Percentiles rank a stretch among this genome's conserved stretches.
phyloP scores from a whole-genome alignment of 2,888 invertebrate species.

The Diachrysia chrysitis region DNA sequence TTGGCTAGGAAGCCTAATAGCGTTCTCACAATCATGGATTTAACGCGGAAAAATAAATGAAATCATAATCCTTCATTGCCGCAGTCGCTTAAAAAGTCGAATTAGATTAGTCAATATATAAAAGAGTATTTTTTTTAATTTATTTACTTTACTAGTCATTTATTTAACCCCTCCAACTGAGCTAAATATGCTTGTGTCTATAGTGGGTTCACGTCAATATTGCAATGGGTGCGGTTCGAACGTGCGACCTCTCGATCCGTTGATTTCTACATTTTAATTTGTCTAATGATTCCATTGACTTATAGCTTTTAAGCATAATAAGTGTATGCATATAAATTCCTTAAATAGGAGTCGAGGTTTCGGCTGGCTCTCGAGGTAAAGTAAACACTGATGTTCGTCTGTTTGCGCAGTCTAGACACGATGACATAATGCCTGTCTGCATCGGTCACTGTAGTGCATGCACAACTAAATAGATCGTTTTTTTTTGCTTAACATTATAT shows the following conservation, averaged over 20 bases:
- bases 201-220: no score
- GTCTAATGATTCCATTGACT: background rate
- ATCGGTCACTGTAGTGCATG: slow-evolving; percentile 54
- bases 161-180: no score
- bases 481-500: background rate
- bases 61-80: background rate
- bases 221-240: no score
- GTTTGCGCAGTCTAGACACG: slow-evolving; percentile 68
- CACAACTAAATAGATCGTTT: background rate
- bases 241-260: no score
- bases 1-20: no score
- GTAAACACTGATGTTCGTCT: slow-evolving; percentile 64
- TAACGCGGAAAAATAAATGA: background rate
- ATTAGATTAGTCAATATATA: background rate
- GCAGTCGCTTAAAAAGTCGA: no score
- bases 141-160: no score
- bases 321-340: slow-evolving; percentile 7
- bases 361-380: slow-evolving; percentile 37
- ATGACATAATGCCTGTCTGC: slow-evolving; percentile 74
- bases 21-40: background rate
- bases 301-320: background rate
- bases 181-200: no score
- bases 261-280: background rate
- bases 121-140: no score
- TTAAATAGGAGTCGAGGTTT: slow-evolving; percentile 25